Base-by-base conservation (phyloP, 1,140 invertebrate species). In the Nasonia giraulti region DNA sequence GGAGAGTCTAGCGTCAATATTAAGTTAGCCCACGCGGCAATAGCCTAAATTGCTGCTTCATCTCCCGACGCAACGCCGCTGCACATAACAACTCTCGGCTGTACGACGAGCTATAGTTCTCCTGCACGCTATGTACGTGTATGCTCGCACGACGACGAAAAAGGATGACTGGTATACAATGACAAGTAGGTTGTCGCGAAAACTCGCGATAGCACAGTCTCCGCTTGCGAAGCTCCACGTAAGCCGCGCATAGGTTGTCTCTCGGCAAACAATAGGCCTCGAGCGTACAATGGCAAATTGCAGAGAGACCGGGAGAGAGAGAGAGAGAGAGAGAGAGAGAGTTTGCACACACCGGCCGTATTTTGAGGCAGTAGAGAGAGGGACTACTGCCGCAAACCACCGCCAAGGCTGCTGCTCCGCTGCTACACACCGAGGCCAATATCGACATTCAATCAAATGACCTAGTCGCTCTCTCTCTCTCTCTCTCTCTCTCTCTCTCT, bases 1-100 rank as follows among this genome's bases (percentile, higher is more conserved):
- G 86, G 84, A 84, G 86, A 91, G 87, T 71, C 27, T 89, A 87
- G 86, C 87, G 82, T 88, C 88, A 89, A 91, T 90, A 90, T 91
- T 89, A 88, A 89, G 89, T 91, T 89, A 89, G 87, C 84, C 86
- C 62, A 33, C 50, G 87, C 50, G 87, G 44, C 71, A 82, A 74
- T 40, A 74, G 17, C 69, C 37, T 33, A 33, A 75, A 80, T 37
- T 69, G 33, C 73, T 75, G 55, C 20, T 62, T 20, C 17, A 62
- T 62, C 14, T 50, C 14, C 12, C 14, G 10, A 50, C 55, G 55
- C 55, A 62, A 5, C 20, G 55, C 55, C 50, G 20, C 47, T 7
- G 11, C 7, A 20, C 7, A 4, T 62, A 62, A 62, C 55, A 62
- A 62, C 55, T 62, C 55, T 62, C 55, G 6, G 20, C 14, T 17